Evolutionary conservation across 2,797 vertebrate genomes (phyloP), one percentile per base, ranked within the genome.

Genomic region (Phyllotis vaccarum): DNA sequence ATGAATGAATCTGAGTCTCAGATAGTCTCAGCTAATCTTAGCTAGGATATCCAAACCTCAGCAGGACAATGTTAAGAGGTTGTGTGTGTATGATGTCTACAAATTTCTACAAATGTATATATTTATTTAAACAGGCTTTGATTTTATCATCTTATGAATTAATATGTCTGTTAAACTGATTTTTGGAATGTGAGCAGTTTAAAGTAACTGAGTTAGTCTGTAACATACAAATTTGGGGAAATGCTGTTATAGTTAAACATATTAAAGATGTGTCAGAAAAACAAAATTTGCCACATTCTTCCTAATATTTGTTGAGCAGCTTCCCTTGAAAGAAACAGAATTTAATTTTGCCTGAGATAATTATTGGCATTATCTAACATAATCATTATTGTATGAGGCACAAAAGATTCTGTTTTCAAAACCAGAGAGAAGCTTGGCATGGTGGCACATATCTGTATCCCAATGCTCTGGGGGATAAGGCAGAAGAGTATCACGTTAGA

Each of bases 311-410:
- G 52, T 10, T 85, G 46, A 68, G 22, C 40, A 60, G 64, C 9
- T 76, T 96, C 37, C 54, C 27, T 81, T 86, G 56, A 54, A 37
- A 92, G 46, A 56, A 86, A 54, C 1, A 34, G 60, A 54, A 86
- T 91, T 76, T 85, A 56, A 76, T 88, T 92, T 95, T 90, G 52
- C 60, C 34, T 94, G 40, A 17, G 5, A 4, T 78, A 46, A 46
- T 37, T 58, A 60, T 95, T 86, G 56, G 40, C 58, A 62, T 89
- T 60, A 64, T 92, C 78, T 60, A 60, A 66, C 2, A n/a, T 85
- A 90, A 72, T 87, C 62, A 58, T 43, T 49, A 68, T 40, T 90
- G 58, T 75, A 72, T 80, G 34, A 24, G 4, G 9, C 40, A 94
- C 27, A n/a, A 37, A 91, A 81, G 58, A 79, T 29, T 56, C 60